These are phyloP conservation scores for Nycticorax nycticorax DNA, from an alignment of 2,113 vertebrate genomes.

Conservation along the genomic window DNA sequence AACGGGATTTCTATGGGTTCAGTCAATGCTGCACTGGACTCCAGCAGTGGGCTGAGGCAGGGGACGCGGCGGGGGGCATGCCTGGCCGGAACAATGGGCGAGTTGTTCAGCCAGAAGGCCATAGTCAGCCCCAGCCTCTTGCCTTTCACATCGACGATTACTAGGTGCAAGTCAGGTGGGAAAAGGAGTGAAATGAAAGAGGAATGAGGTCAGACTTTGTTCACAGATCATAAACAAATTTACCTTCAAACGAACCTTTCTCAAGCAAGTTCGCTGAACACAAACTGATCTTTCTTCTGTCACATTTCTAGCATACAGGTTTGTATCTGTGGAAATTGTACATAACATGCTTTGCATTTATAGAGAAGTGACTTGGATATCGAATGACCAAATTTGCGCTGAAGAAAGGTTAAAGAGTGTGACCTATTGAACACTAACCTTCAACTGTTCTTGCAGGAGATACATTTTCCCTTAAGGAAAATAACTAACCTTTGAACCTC, in stretches of 20 bases:
- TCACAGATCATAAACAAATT: not conserved
- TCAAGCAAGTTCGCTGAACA: not conserved
- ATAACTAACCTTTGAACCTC: constrained; percentile 59
- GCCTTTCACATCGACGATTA: not conserved
- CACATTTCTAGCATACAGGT: not conserved
- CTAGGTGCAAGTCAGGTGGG: not conserved
- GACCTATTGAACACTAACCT: constrained; percentile 44
- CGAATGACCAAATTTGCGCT: not conserved
- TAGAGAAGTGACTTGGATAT: not conserved
- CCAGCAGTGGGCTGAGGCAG: not conserved
- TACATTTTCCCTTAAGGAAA: not conserved
- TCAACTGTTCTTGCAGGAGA: constrained; percentile 18
- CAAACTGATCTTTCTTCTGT: not conserved
- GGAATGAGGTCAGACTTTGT: not conserved
- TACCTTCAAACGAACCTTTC: not conserved
- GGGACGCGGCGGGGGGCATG: rapidly evolving
- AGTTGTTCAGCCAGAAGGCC: not conserved
- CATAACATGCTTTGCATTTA: not conserved
- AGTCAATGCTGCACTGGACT: not conserved
- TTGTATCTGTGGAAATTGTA: not conserved
- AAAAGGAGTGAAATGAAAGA: not conserved
- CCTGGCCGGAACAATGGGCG: not conserved
- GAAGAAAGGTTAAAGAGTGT: constrained; percentile 32
- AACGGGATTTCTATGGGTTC: not conserved
- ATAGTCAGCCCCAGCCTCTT: not conserved